Conservation (phyloP, 2,888 invertebrate species). For the Polydrusus pterygomalis region DNA sequence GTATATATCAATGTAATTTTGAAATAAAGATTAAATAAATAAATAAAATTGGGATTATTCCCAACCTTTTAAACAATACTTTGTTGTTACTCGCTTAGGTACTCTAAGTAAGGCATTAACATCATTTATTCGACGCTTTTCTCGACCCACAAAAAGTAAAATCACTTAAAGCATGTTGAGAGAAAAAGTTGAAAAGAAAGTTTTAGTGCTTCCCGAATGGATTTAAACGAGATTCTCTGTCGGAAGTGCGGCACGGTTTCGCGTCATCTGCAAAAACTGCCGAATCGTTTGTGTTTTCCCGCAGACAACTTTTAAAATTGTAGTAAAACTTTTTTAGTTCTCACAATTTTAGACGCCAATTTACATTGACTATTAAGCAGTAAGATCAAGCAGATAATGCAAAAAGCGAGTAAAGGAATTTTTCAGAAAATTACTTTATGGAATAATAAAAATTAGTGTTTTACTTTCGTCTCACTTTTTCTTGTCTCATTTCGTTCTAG, state of each 20-base stretch:
- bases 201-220: constrained; percentile 25
- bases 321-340: background rate
- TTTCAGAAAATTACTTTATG: too few relatives aligned
- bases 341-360: background rate
- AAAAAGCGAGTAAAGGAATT: too few relatives aligned
- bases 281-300: constrained; percentile 22
- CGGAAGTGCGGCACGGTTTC: constrained; percentile 14
- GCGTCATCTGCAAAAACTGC: constrained; percentile 27
- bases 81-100: background rate
- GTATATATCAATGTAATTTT: too few relatives aligned
- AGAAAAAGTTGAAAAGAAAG: constrained; percentile 26
- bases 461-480: too few relatives aligned
- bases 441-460: too few relatives aligned
- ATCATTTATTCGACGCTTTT: constrained; percentile 4
- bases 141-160: constrained; percentile 17
- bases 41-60: background rate
- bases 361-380: background rate
- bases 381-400: too few relatives aligned
- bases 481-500: too few relatives aligned
- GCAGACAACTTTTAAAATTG: constrained; percentile 18
- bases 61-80: background rate
- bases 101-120: background rate
- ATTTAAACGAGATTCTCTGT: constrained; percentile 35
- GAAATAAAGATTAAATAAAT: too few relatives aligned
- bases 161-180: constrained; percentile 15